Evolutionary conservation across 2,113 vertebrate species (phyloP).

Genomic region (Apodemus sylvaticus): DNA sequence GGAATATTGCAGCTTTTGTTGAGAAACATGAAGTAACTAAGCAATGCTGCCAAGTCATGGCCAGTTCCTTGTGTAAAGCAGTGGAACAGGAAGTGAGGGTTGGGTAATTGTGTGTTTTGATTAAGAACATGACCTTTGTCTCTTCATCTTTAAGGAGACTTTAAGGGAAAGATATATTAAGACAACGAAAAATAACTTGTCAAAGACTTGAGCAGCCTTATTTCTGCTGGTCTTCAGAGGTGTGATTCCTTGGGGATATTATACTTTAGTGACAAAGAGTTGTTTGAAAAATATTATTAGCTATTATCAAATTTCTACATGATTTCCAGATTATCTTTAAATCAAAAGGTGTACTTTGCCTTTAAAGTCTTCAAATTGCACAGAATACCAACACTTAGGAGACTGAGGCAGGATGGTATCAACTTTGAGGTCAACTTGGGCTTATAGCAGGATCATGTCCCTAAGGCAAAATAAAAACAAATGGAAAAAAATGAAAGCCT

Average conservation of each 20-base stretch:
- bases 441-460: background rate
- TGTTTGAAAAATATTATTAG: background rate
- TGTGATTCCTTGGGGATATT: no score
- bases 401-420: background rate
- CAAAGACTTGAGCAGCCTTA: background rate
- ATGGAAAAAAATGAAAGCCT: background rate
- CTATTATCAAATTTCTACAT: background rate
- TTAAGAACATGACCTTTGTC: background rate
- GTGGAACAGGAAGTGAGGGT: background rate
- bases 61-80: background rate
- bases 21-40: slow-evolving; percentile 3
- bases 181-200: background rate
- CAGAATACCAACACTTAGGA: background rate
- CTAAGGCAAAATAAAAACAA: background rate
- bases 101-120: background rate
- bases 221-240: background rate
- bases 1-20: background rate
- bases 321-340: background rate
- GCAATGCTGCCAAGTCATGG: background rate
- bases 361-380: background rate
- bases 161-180: background rate
- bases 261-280: background rate
- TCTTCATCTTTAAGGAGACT: background rate
- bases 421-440: background rate
- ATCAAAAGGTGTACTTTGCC: background rate